phyloP scores from a whole-genome alignment of 1,140 invertebrate species.

The Lysiphlebus fabarum region DNA sequence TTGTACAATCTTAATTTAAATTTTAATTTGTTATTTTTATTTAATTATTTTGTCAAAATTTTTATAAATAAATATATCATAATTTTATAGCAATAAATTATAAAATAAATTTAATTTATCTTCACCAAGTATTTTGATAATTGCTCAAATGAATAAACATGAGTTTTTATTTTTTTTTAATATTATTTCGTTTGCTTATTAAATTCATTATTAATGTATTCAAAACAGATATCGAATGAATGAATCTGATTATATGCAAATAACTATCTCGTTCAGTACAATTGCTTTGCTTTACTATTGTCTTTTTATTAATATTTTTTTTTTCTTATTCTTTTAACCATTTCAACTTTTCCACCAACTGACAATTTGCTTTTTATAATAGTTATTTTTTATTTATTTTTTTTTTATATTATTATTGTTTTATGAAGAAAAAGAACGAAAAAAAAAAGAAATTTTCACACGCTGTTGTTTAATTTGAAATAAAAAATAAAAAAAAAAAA shows the following conservation, averaged over 20 bases:
- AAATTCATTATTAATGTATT: slow-evolving; percentile 48
- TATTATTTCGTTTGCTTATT: slow-evolving; percentile 33
- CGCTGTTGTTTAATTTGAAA: slow-evolving; percentile 5
- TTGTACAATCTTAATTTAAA: too few species aligned
- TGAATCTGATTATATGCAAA: slow-evolving; percentile 42
- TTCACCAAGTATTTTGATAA: slow-evolving; percentile 24
- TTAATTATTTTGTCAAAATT: too few species aligned
- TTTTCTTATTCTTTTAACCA: not conserved
- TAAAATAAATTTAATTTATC: too few species aligned
- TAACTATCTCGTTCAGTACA: slow-evolving; percentile 19
- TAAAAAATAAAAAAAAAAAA: not conserved
- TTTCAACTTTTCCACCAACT: slow-evolving; percentile 12
- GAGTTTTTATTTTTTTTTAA: slow-evolving; percentile 26
- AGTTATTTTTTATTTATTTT: slow-evolving; percentile 12
- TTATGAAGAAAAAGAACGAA: not conserved
- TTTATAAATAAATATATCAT: too few species aligned
- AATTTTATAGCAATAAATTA: too few species aligned
- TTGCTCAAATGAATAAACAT: slow-evolving; percentile 43
- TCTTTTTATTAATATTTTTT: slow-evolving; percentile 11
- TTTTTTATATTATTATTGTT: slow-evolving; percentile 13
- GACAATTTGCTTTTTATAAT: slow-evolving; percentile 9
- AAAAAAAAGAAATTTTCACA: not conserved
- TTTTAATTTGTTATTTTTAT: too few species aligned
- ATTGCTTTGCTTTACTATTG: slow-evolving; percentile 16
- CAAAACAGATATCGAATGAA: slow-evolving; percentile 42